These are phyloP conservation scores for Craniophora ligustri DNA, from an alignment of 2,888 invertebrate species.

Conservation along the genomic window DNA sequence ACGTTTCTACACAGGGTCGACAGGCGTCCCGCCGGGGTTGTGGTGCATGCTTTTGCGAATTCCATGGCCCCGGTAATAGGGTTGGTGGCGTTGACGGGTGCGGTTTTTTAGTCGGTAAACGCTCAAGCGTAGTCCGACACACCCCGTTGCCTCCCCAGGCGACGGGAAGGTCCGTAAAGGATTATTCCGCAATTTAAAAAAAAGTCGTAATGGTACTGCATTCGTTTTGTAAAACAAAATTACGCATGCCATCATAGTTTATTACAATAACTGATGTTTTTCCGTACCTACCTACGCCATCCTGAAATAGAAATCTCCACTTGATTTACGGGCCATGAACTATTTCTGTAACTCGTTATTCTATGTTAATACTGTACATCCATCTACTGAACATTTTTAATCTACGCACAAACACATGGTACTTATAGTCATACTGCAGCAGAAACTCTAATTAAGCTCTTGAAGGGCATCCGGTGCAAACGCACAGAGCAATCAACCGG, in stretches of 20 bases:
- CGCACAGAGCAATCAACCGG: slow-evolving; percentile 75
- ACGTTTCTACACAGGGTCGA: too few species aligned
- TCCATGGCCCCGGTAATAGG: too few species aligned
- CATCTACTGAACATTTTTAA: slow-evolving; percentile 26
- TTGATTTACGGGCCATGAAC: slow-evolving; percentile 23
- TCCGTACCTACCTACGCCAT: neutral
- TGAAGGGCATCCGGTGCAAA: slow-evolving; percentile 76
- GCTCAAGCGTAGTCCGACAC: too few species aligned
- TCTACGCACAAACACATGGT: slow-evolving; percentile 23
- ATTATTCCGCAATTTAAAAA: too few species aligned
- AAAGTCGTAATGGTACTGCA: too few species aligned
- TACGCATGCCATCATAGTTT: neutral
- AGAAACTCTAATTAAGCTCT: slow-evolving; percentile 68
- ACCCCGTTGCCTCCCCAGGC: too few species aligned
- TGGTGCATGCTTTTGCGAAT: too few species aligned
- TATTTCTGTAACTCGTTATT: slow-evolving; percentile 27
- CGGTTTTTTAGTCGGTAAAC: too few species aligned
- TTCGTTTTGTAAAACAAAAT: neutral
- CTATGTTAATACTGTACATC: slow-evolving; percentile 18
- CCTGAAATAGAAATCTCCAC: slow-evolving; percentile 30
- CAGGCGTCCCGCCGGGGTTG: too few species aligned
- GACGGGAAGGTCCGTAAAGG: too few species aligned
- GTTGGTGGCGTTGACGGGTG: too few species aligned
- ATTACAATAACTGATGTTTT: neutral
- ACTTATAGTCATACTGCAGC: slow-evolving; percentile 51